Evolutionary conservation across 2,888 invertebrate species (phyloP), one percentile per base, ranked within the genome.

Genomic region (Abrostola tripartita): DNA sequence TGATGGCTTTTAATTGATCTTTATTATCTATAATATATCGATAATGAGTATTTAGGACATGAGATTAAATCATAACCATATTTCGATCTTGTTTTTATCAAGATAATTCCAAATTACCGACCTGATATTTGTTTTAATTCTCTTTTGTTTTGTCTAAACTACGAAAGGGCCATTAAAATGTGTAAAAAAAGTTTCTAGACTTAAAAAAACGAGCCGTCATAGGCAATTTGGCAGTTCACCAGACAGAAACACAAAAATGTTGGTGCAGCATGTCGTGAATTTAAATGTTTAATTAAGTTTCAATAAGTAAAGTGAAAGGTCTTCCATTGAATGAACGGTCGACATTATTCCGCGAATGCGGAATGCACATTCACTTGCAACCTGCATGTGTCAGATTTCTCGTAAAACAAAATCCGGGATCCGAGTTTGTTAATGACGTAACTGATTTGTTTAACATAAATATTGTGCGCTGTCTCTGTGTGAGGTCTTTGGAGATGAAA

Each of bases 291-390:
- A 78, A 81, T 81, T 81, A 81, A 73, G 61, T 41, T 38, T 53
- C 58, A 56, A 72, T 74, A 75, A 61, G 65, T 75, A 66, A 75
- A 84, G 85, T 84, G 84, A 84, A 85, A 84, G 84, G 84, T 72
- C 55, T 74, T 72, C 68, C 76, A 75, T 66, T 71, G 74, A 78
- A 78, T 68, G 67, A 64, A 66, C 71, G 59, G 58, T 66, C 61
- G 72, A 59, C 71, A 69, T 67, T 71, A 71, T 76, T 76, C 70
- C 53, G 61, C 70, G 83, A 79, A 80, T 78, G 78, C 73, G 83
- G 80, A 79, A 81, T 76, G 63, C 64, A 70, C 74, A 66, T 73
- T 76, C 75, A 74, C 76, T 71, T 54, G 68, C 6, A 54, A 50
- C 57, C 52, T 61, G 58, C 53, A 64, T 76, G 66, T 68, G 78